Evolutionary conservation across 2,113 vertebrate genomes (phyloP).

Genomic region (Galbula dea): DNA sequence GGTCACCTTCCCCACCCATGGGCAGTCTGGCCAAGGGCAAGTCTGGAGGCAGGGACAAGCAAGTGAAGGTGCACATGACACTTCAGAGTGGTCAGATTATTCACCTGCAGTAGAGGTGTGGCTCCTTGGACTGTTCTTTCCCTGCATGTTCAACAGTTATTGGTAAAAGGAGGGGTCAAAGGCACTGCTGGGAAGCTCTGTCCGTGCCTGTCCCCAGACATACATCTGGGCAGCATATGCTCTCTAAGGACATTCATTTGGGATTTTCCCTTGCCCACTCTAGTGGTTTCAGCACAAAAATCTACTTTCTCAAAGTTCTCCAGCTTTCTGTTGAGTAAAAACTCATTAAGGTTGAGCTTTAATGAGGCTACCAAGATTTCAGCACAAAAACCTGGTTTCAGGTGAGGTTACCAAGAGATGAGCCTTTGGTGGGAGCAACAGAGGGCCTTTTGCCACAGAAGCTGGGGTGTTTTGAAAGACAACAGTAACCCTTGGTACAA

Average conservation of each 20-base stretch:
- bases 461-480: background rate
- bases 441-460: background rate
- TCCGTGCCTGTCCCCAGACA: background rate
- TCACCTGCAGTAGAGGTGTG: no score
- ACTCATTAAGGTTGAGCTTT: no score
- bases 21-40: background rate
- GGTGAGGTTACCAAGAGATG: background rate
- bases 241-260: background rate
- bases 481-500: background rate
- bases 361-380: no score
- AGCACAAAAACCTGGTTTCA: background rate
- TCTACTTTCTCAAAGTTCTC: no score
- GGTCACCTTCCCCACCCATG: background rate
- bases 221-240: background rate
- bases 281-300: background rate
- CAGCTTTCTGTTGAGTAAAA: no score
- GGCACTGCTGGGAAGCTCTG: no score
- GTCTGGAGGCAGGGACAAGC: background rate
- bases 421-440: background rate
- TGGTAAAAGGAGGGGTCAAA: background rate
- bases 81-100: no score
- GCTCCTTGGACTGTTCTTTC: background rate
- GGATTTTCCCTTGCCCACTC: background rate
- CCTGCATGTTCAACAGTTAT: accelerated
- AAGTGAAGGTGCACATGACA: background rate